phyloP scores from a whole-genome alignment of 1,140 invertebrate species.

The Rhopalosiphum padi region DNA sequence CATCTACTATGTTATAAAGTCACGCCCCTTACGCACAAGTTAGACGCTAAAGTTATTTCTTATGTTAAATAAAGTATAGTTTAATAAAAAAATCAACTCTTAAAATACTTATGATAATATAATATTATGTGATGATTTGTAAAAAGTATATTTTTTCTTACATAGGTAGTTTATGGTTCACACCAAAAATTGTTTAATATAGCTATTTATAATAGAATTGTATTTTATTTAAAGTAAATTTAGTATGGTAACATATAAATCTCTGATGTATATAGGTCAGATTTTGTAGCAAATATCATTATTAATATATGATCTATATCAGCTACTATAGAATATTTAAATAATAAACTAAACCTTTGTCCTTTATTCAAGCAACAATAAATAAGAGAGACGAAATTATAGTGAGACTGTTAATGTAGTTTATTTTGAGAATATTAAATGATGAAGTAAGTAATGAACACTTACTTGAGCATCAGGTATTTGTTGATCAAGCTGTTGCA shows the following conservation, averaged over 20 bases:
- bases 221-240: neutral
- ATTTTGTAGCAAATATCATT: no score
- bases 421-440: neutral
- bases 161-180: no score
- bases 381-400: neutral
- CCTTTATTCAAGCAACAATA: neutral
- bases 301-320: neutral
- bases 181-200: neutral
- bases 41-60: no score
- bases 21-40: no score
- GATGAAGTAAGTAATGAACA: neutral
- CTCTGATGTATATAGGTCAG: neutral
- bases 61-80: no score
- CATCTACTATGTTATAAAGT: no score
- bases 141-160: no score
- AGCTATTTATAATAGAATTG: neutral
- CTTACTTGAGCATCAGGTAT: slow-evolving; percentile 66
- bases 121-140: no score
- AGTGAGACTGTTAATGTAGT: neutral
- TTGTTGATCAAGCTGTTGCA: slow-evolving; percentile 66
- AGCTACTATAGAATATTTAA: no score
- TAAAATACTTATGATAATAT: no score
- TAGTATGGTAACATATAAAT: neutral
- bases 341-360: neutral
- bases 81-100: no score